These are phyloP conservation scores for Hyalella azteca DNA, from an alignment of 2,888 invertebrate genomes.

Conservation along the genomic window DNA sequence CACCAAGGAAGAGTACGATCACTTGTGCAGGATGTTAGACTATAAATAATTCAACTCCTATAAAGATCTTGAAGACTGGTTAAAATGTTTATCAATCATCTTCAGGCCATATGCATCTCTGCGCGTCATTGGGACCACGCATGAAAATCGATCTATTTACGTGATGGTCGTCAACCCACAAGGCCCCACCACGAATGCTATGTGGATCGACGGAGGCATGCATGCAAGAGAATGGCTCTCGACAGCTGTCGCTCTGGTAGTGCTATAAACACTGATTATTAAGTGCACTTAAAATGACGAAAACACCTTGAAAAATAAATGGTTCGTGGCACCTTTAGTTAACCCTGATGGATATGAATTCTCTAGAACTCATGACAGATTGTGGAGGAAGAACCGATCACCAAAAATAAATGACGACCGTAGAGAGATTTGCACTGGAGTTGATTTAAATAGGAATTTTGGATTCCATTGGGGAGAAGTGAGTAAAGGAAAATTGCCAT, in stretches of 20 bases:
- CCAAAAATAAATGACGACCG: background rate
- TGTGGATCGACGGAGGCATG: slow-evolving; percentile 32
- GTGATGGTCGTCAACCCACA: background rate
- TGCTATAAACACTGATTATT: background rate
- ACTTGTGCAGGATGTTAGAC: background rate
- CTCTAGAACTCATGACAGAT: background rate
- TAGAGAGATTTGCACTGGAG: background rate
- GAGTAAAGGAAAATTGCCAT: background rate
- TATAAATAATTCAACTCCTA: background rate
- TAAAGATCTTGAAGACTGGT: background rate
- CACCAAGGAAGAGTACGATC: too few relatives aligned
- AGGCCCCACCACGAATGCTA: background rate
- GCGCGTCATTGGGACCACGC: background rate
- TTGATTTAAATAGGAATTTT: slow-evolving; percentile 37
- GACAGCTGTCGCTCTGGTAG: slow-evolving; percentile 4
- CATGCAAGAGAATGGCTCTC: slow-evolving; percentile 39
- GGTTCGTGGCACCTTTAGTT: slow-evolving; percentile 18
- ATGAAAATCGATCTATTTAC: background rate
- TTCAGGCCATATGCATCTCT: background rate
- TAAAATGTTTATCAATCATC: background rate
- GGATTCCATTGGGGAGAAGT: slow-evolving; percentile 25
- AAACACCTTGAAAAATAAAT: background rate
- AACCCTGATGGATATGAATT: slow-evolving; percentile 26
- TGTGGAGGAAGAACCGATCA: slow-evolving; percentile 29
- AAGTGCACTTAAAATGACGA: background rate